phyloP scores from a whole-genome alignment of 2,113 vertebrate genomes.

The Cyanistes caeruleus region DNA sequence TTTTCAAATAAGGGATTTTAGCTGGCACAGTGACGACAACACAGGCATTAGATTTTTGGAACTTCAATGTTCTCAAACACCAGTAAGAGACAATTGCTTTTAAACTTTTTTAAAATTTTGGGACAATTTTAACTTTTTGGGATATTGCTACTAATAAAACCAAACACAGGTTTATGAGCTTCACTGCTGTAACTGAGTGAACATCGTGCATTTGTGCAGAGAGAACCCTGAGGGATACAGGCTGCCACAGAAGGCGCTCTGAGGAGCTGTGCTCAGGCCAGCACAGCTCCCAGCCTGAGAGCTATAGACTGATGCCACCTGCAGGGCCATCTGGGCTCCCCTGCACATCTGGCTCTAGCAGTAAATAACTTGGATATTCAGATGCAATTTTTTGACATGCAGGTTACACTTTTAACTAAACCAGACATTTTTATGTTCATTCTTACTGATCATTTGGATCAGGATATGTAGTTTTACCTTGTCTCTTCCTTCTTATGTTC shows the following conservation, averaged over 20 bases:
- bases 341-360: neutral
- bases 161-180: neutral
- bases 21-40: neutral
- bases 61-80: neutral
- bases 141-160: neutral
- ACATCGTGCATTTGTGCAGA: neutral
- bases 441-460: neutral
- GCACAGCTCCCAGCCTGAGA: neutral
- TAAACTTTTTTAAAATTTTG: neutral
- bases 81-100: neutral
- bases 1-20: neutral
- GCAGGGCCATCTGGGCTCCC: neutral
- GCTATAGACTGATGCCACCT: neutral
- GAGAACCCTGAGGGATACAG: neutral
- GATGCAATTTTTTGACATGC: neutral
- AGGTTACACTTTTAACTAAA: neutral
- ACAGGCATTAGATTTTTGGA: neutral
- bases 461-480: slow-evolving; percentile 74
- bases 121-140: neutral
- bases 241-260: neutral
- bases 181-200: neutral
- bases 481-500: slow-evolving; percentile 95
- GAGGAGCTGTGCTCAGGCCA: neutral
- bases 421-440: neutral
- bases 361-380: neutral